Conservation (phyloP, 2,888 invertebrate species). For the Drosophila mayaguana region DNA sequence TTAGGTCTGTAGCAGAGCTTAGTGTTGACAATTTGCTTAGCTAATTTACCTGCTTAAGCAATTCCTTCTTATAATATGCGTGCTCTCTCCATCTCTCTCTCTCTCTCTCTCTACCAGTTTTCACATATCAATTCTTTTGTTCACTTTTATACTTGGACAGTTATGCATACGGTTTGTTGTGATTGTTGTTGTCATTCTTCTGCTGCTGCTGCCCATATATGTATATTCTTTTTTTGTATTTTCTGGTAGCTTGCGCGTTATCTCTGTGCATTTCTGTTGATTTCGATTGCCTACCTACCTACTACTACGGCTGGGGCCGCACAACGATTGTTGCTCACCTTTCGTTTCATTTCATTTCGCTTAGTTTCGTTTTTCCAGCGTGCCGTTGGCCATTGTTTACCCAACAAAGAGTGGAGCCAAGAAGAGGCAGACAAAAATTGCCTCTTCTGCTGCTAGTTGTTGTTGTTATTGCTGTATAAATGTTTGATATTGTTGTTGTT, state of each 20-base stretch:
- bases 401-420: constrained; percentile 60
- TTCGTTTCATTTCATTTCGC: constrained; percentile 48
- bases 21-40: background rate
- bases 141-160: constrained; percentile 18
- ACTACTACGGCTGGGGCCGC: constrained; percentile 32
- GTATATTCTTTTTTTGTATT: constrained; percentile 3
- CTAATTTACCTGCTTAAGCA: constrained; percentile 5
- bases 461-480: constrained; percentile 28
- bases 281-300: constrained; percentile 62
- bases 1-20: background rate
- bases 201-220: constrained; percentile 9
- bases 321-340: constrained; percentile 54
- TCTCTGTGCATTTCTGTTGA: constrained; percentile 51
- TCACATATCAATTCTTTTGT: background rate
- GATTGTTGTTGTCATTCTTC: constrained; percentile 16
- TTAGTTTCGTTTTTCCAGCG: constrained; percentile 51
- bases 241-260: constrained; percentile 60
- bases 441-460: constrained; percentile 25
- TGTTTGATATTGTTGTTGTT: constrained; percentile 19
- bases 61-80: background rate
- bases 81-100: background rate
- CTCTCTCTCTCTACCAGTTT: background rate
- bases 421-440: constrained; percentile 41
- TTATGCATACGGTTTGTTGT: constrained; percentile 29
- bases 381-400: constrained; percentile 67